Evolutionary conservation across 2,888 invertebrate genomes (phyloP).

Genomic region (Balanococcus diminutus): DNA sequence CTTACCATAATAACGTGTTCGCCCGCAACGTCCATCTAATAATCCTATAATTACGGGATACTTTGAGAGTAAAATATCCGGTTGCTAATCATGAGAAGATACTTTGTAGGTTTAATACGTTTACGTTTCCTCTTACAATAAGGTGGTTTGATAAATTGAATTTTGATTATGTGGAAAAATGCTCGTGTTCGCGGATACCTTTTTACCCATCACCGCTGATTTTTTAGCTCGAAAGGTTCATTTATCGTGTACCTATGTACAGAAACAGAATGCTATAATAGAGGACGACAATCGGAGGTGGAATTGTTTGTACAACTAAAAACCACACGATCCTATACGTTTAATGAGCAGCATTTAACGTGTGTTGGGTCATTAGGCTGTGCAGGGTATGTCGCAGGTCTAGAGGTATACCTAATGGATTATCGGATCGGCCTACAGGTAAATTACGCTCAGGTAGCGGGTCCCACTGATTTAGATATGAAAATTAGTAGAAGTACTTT

Average conservation of each 20-base stretch:
- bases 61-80: conserved; percentile 42
- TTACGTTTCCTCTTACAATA: neutral
- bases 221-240: neutral
- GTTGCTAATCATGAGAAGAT: conserved; percentile 38
- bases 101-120: conserved; percentile 22
- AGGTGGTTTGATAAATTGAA: conserved; percentile 30
- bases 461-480: neutral
- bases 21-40: neutral
- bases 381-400: neutral
- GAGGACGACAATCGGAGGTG: neutral
- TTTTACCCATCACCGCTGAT: neutral
- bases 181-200: neutral
- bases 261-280: neutral
- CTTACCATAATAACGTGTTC: conserved; percentile 29
- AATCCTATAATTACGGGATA: conserved; percentile 26
- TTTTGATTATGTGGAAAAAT: conserved; percentile 41
- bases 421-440: neutral
- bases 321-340: neutral
- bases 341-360: neutral
- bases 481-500: neutral
- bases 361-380: neutral
- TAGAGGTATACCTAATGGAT: neutral
- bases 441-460: neutral
- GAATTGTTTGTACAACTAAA: neutral
- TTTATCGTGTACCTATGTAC: neutral